Conservation (phyloP, 2,113 vertebrate genomes). For the Otus sunia region DNA sequence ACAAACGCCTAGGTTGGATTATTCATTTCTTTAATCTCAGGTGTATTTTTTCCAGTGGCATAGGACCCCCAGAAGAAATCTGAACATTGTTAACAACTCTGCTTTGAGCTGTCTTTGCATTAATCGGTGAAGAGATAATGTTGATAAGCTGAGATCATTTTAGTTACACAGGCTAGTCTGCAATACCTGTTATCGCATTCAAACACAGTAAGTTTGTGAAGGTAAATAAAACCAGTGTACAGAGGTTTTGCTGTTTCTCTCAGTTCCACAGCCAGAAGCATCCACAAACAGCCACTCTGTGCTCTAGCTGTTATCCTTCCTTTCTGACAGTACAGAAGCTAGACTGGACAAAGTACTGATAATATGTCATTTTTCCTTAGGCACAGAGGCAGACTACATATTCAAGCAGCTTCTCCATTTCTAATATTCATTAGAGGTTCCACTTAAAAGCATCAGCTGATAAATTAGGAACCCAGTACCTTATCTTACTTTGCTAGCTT, state of each 20-base stretch:
- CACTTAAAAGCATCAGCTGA: background rate
- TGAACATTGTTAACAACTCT: background rate
- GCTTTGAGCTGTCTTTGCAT: background rate
- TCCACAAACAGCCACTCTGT: background rate
- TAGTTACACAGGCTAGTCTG: background rate
- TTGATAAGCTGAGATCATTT: background rate
- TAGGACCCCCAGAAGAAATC: background rate
- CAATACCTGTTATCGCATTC: background rate
- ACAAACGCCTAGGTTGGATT: background rate
- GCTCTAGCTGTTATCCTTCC: background rate
- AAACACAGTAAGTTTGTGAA: background rate
- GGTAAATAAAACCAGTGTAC: background rate
- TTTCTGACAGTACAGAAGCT: background rate
- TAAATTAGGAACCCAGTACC: background rate
- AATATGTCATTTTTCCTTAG: background rate
- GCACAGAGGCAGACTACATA: background rate
- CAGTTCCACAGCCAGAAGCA: background rate
- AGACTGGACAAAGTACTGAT: background rate
- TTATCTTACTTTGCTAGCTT: background rate
- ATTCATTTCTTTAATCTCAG: background rate
- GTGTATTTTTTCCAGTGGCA: background rate
- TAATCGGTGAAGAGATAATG: background rate
- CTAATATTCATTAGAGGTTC: background rate
- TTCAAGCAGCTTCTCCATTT: background rate
- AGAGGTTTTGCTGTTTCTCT: background rate